These are phyloP conservation scores for Alexandromys fortis DNA, from an alignment of 2,113 vertebrate species.

Conservation along the genomic window DNA sequence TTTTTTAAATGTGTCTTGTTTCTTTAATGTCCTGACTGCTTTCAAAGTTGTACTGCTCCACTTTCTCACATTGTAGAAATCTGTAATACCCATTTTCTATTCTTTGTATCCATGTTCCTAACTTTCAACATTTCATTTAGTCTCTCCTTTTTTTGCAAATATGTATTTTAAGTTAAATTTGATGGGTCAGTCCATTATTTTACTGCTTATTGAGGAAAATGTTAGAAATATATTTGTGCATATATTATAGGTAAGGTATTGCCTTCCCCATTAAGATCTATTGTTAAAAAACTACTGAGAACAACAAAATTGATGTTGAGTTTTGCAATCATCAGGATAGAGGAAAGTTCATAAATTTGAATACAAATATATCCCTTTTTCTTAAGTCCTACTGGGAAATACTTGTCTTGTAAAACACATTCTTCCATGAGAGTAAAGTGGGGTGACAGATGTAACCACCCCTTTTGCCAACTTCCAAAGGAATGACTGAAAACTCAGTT, in stretches of 20 bases:
- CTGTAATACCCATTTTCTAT: background rate
- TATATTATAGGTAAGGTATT: background rate
- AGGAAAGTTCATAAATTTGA: background rate
- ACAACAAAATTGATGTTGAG: background rate
- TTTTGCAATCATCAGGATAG: background rate
- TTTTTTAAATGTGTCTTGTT: background rate
- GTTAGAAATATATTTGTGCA: background rate
- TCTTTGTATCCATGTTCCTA: background rate
- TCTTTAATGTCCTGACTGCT: background rate
- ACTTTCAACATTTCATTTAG: background rate
- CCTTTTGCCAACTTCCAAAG: background rate
- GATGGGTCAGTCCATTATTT: background rate
- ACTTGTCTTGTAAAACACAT: background rate
- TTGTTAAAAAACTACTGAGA: background rate
- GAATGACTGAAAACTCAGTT: background rate
- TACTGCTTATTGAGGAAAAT: background rate
- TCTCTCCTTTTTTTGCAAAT: background rate
- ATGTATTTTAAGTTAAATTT: background rate
- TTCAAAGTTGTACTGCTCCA: background rate
- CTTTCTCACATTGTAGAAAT: background rate
- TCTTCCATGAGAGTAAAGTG: background rate
- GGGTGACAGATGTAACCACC: too few species aligned
- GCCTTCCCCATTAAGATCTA: background rate
- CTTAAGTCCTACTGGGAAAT: background rate
- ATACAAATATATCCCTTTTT: background rate